Base-by-base conservation (phyloP, 2,113 vertebrate genomes). In the Strix aluco region DNA sequence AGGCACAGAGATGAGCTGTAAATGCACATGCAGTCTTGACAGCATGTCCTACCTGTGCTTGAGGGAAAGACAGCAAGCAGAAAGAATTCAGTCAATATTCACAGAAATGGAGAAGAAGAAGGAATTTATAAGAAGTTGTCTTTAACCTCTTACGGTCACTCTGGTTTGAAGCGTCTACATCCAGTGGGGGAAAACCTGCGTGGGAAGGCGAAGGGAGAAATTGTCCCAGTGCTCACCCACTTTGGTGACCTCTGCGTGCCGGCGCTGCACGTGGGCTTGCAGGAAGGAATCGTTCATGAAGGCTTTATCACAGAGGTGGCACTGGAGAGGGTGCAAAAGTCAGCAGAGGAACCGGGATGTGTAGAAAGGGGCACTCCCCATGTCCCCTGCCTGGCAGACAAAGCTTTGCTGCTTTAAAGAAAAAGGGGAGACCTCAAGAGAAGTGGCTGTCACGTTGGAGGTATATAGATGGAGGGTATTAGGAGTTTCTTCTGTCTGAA, bases 241-340 rank as follows among this genome's bases (percentile, higher is more conserved):
- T 46, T 97, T 82, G 3, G 91, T 94, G 46, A 84, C 5, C 49
- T 98, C 97, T 1, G 72, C 13, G 6, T 98, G 98, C 36, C 96
- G 88, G n/a, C 94, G 97, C 67, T 97, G 96, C n/a, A 98, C 25
- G 10, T 98, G 98, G 51, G 89, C 96, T 92, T 96, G 98, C 74
- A 99, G 96, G 70, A 97, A 98, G 83, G 97, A 97, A 75, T 96
- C 91, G 15, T 97, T 98, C 96, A 97, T 67, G 81, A 98, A 99
- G 21, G 96, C 95, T 96, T 98, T 99, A 62, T 98, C 97, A 85
- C 98, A 99, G 71, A 98, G 83, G 51, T 98, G 98, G 91, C 98
- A 98, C 98, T 99, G 83, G 34, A 90, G 55, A 81, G 14, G 6
- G 47, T 15, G 12, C 38, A 59, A 66, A 21, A 36, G 15, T 57